phyloP scores from a whole-genome alignment of 2,797 vertebrate genomes.

The Trachops cirrhosus region DNA sequence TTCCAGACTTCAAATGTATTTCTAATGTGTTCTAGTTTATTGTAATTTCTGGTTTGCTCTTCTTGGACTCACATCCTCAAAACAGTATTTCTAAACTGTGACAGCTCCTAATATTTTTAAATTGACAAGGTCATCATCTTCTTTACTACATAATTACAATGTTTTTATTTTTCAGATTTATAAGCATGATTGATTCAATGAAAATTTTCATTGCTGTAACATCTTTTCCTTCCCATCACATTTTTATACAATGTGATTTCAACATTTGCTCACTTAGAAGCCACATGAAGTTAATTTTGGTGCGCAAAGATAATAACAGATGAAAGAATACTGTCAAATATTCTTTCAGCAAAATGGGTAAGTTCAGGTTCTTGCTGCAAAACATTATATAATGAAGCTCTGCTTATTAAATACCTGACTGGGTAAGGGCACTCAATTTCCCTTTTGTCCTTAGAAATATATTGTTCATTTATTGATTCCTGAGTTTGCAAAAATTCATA shows the following conservation, averaged over 20 bases:
- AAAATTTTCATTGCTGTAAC: background rate
- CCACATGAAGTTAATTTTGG: background rate
- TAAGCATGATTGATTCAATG: background rate
- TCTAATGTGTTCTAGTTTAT: background rate
- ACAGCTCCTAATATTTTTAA: background rate
- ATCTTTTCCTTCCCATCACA: background rate
- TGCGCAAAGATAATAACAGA: background rate
- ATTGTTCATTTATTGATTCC: background rate
- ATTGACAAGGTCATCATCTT: background rate
- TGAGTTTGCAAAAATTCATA: background rate
- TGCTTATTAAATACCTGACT: background rate
- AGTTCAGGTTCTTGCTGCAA: background rate
- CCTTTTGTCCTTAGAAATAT: background rate
- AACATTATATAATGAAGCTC: background rate
- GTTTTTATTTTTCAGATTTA: background rate
- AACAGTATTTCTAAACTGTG: background rate
- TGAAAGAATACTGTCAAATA: background rate
- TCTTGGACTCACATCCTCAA: background rate
- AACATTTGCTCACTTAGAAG: background rate
- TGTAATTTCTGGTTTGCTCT: background rate
- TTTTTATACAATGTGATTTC: background rate
- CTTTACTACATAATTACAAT: background rate
- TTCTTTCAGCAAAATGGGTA: background rate
- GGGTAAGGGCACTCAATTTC: background rate
- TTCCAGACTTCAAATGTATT: constrained; percentile 8